Conservation (phyloP, 2,113 vertebrate genomes). For the Sebastes schlegelii region DNA sequence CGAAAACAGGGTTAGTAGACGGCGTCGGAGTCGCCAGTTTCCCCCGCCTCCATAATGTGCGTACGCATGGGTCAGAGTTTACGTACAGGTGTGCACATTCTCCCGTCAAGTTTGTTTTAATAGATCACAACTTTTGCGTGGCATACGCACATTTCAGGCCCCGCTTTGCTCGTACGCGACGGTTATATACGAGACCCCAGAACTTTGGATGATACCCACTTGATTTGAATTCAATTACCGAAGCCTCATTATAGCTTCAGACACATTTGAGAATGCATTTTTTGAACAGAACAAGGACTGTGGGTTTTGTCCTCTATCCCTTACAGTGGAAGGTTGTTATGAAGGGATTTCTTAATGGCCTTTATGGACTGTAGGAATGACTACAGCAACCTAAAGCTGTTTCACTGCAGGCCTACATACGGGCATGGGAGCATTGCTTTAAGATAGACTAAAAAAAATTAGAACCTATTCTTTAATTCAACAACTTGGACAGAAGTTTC, state of each 20-base stretch:
- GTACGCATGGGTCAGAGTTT: too few species aligned
- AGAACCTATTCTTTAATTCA: not conserved
- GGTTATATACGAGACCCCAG: too few species aligned
- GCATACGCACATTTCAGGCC: too few species aligned
- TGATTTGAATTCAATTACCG: not conserved
- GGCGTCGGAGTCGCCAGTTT: too few species aligned
- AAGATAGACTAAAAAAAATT: not conserved
- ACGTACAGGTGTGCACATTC: too few species aligned
- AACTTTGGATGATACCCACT: too few species aligned
- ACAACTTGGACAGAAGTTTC: not conserved
- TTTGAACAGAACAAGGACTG: not conserved
- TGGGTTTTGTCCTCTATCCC: not conserved
- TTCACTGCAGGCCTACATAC: not conserved
- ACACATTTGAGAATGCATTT: too few species aligned
- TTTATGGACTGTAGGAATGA: not conserved
- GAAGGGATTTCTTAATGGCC: not conserved
- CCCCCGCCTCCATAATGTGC: too few species aligned
- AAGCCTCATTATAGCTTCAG: not conserved
- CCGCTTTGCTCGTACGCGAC: too few species aligned
- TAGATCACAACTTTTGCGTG: too few species aligned
- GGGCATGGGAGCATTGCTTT: not conserved
- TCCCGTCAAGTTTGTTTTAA: too few species aligned
- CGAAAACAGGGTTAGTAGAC: too few species aligned
- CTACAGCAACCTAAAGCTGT: not conserved
- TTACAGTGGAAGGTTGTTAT: not conserved